These are phyloP conservation scores for Trachymyrmex cornetzi DNA, from an alignment of 1,140 invertebrate genomes.

Conservation along the genomic window DNA sequence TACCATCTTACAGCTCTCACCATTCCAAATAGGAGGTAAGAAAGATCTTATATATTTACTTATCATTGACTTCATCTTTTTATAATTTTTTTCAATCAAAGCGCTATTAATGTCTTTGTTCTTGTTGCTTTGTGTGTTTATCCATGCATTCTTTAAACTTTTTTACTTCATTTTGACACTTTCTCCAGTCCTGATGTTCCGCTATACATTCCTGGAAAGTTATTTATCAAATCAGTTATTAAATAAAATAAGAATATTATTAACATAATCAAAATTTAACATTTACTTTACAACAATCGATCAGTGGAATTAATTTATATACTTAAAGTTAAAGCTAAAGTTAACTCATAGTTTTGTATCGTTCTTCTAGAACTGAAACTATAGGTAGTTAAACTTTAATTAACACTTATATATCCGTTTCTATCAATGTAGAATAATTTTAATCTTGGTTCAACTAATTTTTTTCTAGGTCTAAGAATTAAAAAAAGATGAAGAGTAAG, in stretches of 20 bases:
- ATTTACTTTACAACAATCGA: too few relatives aligned
- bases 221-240: background rate
- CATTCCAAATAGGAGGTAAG: conserved; percentile 52
- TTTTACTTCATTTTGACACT: conserved; percentile 93
- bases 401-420: background rate
- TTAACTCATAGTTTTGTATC: background rate
- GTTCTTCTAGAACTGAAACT: conserved; percentile 9
- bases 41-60: conserved; percentile 71
- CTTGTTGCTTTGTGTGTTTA: conserved; percentile 85
- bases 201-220: conserved; percentile 94
- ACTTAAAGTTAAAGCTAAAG: background rate
- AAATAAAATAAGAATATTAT: too few relatives aligned
- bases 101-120: background rate
- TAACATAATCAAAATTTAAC: too few relatives aligned
- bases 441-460: too few relatives aligned
- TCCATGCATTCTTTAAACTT: conserved; percentile 93
- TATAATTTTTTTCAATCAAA: background rate
- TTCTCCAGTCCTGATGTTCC: conserved; percentile 95
- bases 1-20: conserved; percentile 89
- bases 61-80: conserved; percentile 67
- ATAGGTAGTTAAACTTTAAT: background rate
- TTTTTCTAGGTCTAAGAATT: too few relatives aligned
- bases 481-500: too few relatives aligned
- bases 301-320: background rate
- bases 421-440: background rate